Base-by-base conservation (phyloP, 1,140 invertebrate genomes). In the Artemia franciscana region DNA sequence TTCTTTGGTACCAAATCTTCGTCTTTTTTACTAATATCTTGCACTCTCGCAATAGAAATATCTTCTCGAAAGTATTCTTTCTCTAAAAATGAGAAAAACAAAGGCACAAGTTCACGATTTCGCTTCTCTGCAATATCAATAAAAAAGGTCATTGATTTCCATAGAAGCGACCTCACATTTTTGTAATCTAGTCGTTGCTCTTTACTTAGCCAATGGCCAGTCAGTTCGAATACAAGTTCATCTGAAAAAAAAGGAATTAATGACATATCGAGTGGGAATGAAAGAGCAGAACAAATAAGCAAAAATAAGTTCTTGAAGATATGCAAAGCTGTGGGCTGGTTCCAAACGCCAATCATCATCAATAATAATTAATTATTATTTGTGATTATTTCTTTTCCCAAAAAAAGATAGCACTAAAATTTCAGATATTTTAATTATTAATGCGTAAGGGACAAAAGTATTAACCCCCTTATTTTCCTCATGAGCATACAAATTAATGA, bases 81-180 rank as follows among this genome's bases (percentile, higher is more conserved):
- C 69, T 85, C 78, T 51, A 91, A 78, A 71, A 91, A 92, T 60
- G 82, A 75, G 18, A 92, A 77, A 64, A 93, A 86, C 1, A 91
- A 66, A 15, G 79, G 77, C 0, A 85, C 81, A 4, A 91, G 68
- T 69, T 89, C 84, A 65, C 82, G 78, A 69, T 88, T 91, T 69
- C 81, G 85, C 0, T 78, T 73, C 72, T 91, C 87, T 67, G 81
- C 83, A 2, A 85, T 77, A 64, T 82, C 77, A 4, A 84, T 74
- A 69, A 90, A 85, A 63, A 76, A 71, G 3, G 74, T 73, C 79
- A 94, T 83, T 39, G 80, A 77, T 71, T 85, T 84, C 81, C 89
- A 88, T 0, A 94, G 69, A 26, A 89, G 75, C 51, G 84, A 75
- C 66, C 87, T 79, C 70, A 86, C 85, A 72, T 88, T 90, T 12